Conservation (phyloP, 2,113 vertebrate species). For the Ochotona curzoniae region DNA sequence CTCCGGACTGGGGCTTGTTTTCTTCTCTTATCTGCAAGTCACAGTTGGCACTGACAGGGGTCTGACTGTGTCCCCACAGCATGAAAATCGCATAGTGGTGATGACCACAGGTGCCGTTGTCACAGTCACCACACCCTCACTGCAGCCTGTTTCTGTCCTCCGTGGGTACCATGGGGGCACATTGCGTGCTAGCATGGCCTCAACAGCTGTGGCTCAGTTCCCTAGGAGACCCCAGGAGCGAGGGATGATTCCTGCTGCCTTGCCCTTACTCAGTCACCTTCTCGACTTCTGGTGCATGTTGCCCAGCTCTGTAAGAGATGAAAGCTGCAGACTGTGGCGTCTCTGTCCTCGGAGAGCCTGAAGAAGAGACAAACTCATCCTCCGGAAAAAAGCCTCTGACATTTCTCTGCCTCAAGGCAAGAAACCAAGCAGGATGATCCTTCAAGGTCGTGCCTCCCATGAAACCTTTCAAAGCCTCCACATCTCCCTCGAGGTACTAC, state of each 20-base stretch:
- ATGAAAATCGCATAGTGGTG: no score
- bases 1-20: background rate
- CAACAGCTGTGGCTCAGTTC: background rate
- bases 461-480: background rate
- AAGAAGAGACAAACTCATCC: background rate
- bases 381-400: slow-evolving; percentile 1
- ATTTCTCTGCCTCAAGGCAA: slow-evolving; percentile 48
- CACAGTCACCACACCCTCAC: background rate
- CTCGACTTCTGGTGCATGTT: background rate
- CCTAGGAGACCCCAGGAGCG: background rate
- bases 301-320: background rate
- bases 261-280: background rate
- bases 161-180: background rate
- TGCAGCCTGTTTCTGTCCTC: background rate
- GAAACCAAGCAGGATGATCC: background rate
- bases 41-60: background rate
- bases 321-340: background rate
- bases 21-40: slow-evolving; percentile 60
- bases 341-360: slow-evolving; percentile 17
- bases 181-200: background rate
- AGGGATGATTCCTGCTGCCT: background rate
- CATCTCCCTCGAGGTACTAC: background rate
- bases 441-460: slow-evolving; percentile 53
- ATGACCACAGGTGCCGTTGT: rapidly evolving
- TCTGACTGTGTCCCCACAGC: no score